Base-by-base conservation (phyloP, 2,888 invertebrate species). In the Ectropis crepuscularia region DNA sequence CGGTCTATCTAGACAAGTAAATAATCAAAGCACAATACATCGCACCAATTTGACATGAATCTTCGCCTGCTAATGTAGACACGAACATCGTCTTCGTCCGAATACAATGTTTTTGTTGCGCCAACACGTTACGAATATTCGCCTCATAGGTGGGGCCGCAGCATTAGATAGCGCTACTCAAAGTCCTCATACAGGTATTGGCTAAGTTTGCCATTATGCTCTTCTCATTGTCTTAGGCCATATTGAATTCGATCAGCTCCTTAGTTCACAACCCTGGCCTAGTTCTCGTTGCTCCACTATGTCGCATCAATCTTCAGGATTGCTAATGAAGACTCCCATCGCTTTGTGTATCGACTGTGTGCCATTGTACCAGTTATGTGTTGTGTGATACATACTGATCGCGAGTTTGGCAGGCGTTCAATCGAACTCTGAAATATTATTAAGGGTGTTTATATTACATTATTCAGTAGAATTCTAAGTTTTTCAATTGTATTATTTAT, bases 301-400 rank as follows among this genome's bases (percentile, higher is more conserved):
- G 89, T 87, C 88, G 79, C 81, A 90, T 90, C 84, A 90, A 90
- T 90, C 90, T 88, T 83, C 78, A 74, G 87, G 79, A 87, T 86
- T 85, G 85, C 85, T 87, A 84, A 85, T 79, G 73, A 76, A 70
- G 75, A 77, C 83, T 84, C 81, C 85, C 82, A 85, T 81, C 74
- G 82, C 81, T 81, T 85, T 86, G 83, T 81, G 71, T 80, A 83
- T 86, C 74, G 71, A 82, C 85, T 86, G 86, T 85, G 81, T 75
- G 68, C 88, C 80, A 87, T 90, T 90, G 88, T 90, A 77, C 82
- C 70, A 73, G 72, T 80, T 83, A 78, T 81, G 78, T 80, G 79
- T 71, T 70, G 57, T 67, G 57, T 65, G 73, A 72, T 71, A 86
- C 82, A 84, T 65, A 87, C 83, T 7, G 77, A 0, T 42, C 0